Percentiles rank a stretch among this genome's conserved stretches.
Evolutionary conservation across 2,797 vertebrate genomes (phyloP).

Genomic region (Anabacerthia variegaticeps): DNA sequence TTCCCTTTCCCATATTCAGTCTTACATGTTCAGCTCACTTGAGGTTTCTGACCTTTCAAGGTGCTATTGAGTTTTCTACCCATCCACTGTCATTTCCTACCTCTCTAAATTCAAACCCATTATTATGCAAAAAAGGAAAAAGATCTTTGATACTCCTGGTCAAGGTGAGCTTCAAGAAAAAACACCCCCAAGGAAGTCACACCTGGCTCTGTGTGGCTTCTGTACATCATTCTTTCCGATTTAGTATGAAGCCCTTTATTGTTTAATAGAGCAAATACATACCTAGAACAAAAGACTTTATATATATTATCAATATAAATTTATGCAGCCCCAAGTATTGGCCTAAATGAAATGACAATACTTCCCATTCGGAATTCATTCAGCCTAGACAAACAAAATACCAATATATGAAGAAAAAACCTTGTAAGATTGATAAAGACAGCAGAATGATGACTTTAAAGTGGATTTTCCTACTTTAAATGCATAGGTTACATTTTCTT

Average conservation of each 20-base stretch:
- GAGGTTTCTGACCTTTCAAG: not conserved
- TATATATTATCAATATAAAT: conserved; percentile 42
- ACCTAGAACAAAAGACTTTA: not conserved
- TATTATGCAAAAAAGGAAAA: not conserved
- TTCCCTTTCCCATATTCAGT: not conserved
- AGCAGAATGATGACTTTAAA: conserved; percentile 65
- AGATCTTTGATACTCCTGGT: not conserved
- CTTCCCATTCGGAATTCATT: conserved; percentile 59
- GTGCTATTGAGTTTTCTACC: not conserved
- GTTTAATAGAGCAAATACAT: not conserved
- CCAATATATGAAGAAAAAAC: conserved; percentile 56
- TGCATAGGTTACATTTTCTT: conserved; percentile 77
- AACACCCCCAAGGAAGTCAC: not conserved
- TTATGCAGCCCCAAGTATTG: conserved; percentile 21
- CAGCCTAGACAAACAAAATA: conserved; percentile 70
- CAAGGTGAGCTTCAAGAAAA: not conserved
- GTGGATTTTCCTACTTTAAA: conserved; percentile 75
- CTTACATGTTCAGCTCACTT: not conserved
- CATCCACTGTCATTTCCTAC: not conserved
- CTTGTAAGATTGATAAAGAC: conserved; percentile 73
- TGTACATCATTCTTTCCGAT: not conserved
- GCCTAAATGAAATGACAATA: conserved; percentile 61
- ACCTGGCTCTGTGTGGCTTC: not conserved
- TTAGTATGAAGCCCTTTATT: not conserved
- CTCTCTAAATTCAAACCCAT: not conserved